Evolutionary conservation across 2,888 invertebrate species (phyloP).

Genomic region (Cephus pygmeus): DNA sequence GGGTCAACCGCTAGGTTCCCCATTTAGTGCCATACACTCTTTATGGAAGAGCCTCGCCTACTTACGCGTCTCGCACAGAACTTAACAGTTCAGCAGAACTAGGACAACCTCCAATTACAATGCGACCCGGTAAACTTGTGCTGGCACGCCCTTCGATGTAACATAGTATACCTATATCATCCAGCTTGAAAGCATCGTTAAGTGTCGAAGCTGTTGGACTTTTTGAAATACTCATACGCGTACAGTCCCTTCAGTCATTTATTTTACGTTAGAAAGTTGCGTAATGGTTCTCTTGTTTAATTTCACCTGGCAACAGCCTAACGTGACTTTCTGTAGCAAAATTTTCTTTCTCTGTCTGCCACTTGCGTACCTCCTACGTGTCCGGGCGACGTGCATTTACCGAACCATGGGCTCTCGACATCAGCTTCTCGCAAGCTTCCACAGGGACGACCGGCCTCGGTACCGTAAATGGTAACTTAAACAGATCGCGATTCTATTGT

Average conservation of each 20-base stretch:
- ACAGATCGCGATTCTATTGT: not conserved
- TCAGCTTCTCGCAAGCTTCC: no score
- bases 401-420: constrained; percentile 21
- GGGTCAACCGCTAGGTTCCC: not conserved
- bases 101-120: not conserved
- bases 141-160: not conserved
- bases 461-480: constrained; percentile 38
- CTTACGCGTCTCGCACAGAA: not conserved
- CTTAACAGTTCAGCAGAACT: not conserved
- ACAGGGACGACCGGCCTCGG: constrained; percentile 17
- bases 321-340: not conserved
- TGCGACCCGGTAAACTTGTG: not conserved
- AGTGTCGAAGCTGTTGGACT: not conserved
- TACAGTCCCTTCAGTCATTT: not conserved
- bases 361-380: not conserved
- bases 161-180: not conserved
- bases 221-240: not conserved
- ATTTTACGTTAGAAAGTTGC: not conserved
- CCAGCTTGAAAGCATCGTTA: not conserved
- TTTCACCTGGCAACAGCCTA: not conserved
- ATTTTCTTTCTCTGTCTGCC: not conserved
- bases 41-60: not conserved
- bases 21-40: not conserved
- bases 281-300: not conserved
- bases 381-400: constrained; percentile 17